Percentiles rank a stretch among this genome's conserved stretches.
These are phyloP conservation scores for Gallinago undulata DNA, from an alignment of 2,113 vertebrate genomes.

Conservation along the genomic window DNA sequence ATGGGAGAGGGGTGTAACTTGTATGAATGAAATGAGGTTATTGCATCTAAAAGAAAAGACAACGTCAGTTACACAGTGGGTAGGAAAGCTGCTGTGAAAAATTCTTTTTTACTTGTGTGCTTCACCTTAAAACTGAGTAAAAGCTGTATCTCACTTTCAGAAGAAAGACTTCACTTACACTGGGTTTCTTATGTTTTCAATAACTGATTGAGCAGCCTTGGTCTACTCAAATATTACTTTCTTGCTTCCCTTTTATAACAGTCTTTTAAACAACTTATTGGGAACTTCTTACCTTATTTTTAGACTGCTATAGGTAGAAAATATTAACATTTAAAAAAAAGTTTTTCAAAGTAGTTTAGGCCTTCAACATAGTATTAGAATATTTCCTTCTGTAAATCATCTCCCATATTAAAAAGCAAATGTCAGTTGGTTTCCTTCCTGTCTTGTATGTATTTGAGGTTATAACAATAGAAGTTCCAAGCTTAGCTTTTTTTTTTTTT, in stretches of 20 bases:
- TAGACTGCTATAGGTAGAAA: neutral
- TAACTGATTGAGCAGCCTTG: neutral
- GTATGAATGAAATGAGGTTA: neutral
- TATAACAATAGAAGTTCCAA: neutral
- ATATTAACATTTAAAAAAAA: neutral
- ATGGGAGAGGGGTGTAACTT: neutral
- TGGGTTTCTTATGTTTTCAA: neutral
- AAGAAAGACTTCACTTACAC: neutral
- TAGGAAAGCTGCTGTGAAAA: neutral
- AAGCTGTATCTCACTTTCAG: neutral
- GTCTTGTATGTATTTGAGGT: neutral
- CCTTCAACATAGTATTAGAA: neutral
- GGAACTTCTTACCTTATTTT: neutral
- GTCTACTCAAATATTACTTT: neutral
- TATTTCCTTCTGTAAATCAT: conserved; percentile 4
- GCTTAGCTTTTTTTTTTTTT: neutral
- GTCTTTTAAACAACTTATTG: neutral
- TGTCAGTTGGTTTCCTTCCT: conserved; percentile 14
- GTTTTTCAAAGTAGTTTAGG: neutral
- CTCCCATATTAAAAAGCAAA: neutral
- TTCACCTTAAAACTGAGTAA: neutral
- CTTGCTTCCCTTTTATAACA: neutral
- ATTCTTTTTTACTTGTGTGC: neutral
- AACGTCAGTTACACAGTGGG: neutral
- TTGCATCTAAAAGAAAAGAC: neutral